A percentile compares a stretch with the other conserved stretches of the same genome.
Conservation (phyloP, 2,888 invertebrate species). For the Petrolisthes cinctipes region DNA sequence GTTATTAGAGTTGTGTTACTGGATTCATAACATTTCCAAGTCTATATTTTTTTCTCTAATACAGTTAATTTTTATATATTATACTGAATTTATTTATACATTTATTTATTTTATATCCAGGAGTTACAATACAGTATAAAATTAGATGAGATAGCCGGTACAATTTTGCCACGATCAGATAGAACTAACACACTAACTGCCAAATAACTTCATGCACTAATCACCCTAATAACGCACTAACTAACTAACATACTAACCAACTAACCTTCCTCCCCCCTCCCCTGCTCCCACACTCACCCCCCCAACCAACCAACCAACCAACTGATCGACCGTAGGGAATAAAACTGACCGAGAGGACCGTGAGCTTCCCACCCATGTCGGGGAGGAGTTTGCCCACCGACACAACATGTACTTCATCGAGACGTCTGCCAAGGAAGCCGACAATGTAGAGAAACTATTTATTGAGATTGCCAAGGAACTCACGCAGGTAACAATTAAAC, state of each 20-base stretch:
- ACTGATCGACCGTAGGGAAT: conserved; percentile 77
- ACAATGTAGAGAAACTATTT: conserved; percentile 96
- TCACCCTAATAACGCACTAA: neutral
- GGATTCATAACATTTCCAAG: no score
- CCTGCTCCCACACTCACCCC: no score
- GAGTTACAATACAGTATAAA: no score
- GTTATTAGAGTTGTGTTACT: no score
- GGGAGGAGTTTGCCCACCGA: conserved; percentile 93
- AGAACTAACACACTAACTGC: no score
- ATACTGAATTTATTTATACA: no score
- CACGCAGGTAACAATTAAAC: conserved; percentile 77
- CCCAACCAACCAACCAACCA: conserved; percentile 26
- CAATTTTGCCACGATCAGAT: no score
- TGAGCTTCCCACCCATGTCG: conserved; percentile 94
- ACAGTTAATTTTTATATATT: no score
- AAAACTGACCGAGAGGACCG: conserved; percentile 97
- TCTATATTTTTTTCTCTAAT: no score
- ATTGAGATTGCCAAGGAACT: conserved; percentile 95
- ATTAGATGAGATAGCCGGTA: no score
- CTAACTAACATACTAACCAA: neutral
- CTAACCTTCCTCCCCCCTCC: neutral
- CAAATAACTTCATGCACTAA: neutral
- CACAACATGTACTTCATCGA: conserved; percentile 98
- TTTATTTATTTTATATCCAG: no score
- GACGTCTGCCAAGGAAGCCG: conserved; percentile 97